phyloP scores from a whole-genome alignment of 1,140 invertebrate genomes.

The Araneus ventricosus region DNA sequence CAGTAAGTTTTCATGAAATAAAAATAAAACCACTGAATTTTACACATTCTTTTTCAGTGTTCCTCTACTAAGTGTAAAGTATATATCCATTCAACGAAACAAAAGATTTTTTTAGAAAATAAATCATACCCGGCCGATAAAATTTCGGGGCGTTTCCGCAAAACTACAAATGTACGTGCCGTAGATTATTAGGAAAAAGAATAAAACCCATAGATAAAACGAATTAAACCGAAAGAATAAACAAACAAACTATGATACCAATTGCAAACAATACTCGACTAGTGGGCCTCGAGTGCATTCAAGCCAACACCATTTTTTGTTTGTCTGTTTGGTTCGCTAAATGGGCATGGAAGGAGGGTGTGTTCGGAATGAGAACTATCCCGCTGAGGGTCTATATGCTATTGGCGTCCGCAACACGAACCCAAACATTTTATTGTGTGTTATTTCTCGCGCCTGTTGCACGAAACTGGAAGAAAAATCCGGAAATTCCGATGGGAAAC shows the following conservation, averaged over 20 bases:
- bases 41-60: no score
- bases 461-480: conserved; percentile 36
- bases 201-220: neutral
- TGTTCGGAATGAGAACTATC: neutral
- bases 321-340: conserved; percentile 1
- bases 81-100: no score
- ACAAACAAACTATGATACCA: neutral
- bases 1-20: no score
- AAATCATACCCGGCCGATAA: no score
- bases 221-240: neutral
- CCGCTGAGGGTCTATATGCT: neutral
- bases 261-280: neutral
- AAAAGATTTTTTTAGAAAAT: no score
- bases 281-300: neutral
- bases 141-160: neutral
- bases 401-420: conserved; percentile 24
- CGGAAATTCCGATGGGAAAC: conserved; percentile 57
- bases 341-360: neutral
- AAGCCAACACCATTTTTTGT: neutral
- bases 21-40: no score
- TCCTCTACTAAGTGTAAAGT: no score
- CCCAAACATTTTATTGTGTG: conserved; percentile 55
- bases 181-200: neutral
- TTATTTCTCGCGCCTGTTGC: conserved; percentile 67
- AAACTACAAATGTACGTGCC: neutral